phyloP scores from a whole-genome alignment of 2,888 invertebrate species.

The Pheosia tremula region DNA sequence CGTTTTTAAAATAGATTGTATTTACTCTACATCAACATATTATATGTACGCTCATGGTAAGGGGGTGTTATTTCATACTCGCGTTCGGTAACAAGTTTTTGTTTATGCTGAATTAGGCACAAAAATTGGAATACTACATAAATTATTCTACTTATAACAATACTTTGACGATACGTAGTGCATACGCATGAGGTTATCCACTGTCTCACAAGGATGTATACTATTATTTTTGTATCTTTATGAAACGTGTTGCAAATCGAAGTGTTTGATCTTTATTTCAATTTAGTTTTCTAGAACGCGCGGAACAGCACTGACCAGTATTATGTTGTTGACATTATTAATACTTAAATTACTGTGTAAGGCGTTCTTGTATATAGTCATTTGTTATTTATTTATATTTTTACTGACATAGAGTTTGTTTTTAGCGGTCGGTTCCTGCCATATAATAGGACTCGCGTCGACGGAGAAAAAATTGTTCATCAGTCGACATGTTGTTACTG shows the following conservation, averaged over 20 bases:
- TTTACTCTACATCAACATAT: no score
- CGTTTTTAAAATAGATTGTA: no score
- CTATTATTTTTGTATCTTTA: background rate
- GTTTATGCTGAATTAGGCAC: background rate
- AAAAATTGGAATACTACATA: background rate
- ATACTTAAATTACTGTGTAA: conserved; percentile 34
- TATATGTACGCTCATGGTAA: no score
- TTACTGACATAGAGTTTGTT: conserved; percentile 15
- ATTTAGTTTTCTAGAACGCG: conserved; percentile 32
- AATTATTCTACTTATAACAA: background rate
- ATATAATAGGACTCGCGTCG: conserved; percentile 22
- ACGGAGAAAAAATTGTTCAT: conserved; percentile 61
- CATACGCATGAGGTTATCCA: conserved; percentile 15
- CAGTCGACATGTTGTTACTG: conserved; percentile 77
- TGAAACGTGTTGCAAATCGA: conserved; percentile 20
- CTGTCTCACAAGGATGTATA: conserved; percentile 6
- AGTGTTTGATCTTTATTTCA: conserved; percentile 14
- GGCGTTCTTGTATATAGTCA: conserved; percentile 9
- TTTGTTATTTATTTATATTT: background rate
- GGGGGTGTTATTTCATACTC: no score
- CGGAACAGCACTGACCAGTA: conserved; percentile 24
- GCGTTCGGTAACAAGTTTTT: background rate
- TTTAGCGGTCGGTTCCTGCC: conserved; percentile 26
- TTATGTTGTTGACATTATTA: conserved; percentile 28
- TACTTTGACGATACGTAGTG: conserved; percentile 14